Base-by-base conservation (phyloP, 2,113 vertebrate genomes). In the Lagopus muta region DNA sequence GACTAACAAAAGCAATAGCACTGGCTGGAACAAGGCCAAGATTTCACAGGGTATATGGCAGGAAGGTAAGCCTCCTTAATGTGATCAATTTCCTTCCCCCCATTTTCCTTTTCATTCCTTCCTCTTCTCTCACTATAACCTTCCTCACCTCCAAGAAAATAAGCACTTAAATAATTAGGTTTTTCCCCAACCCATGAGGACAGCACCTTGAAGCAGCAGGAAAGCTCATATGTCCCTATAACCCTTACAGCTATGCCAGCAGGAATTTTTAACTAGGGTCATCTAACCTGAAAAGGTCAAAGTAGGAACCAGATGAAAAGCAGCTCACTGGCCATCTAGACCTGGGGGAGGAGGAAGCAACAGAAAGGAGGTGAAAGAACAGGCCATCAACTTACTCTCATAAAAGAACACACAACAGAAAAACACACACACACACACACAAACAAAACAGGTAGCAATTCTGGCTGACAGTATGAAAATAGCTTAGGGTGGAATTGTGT, bases 231-330 rank as follows among this genome's bases (percentile, higher is more conserved):
- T 86, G 77, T 96, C 70, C 76, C 73, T 81, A 69, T 93, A 92
- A 86, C 34, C 42, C 92, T 81, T 60, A 88, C 13, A 88, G 88
- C 86, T 90, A 67, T 86, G 86, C 70, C 96, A 96, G 95, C 90
- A 83, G 95, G 90, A 90, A 75, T 71, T 95, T 88, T 96, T 96
- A 94, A 96, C 88, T 92, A 57, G 92, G 95, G 95, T 96, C 92
- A 88, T 67, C 73, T 74, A 94, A 93, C 52, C 92, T 72, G 83
- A 86, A 96, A 92, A 96, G 92, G 96, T 95, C 95, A 95, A 89
- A 94, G 88, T 20, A 89, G 70, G 74, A 92, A 84, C 20, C n/a
- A 96, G 86, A 96, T 96, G 96, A 95, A 95, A 96, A 95, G 86
- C 90, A 92, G 80, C 66, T 73, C 77, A 92, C 80, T 90, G 47